These are phyloP conservation scores for Archivesica marissinica DNA, from an alignment of 1,140 invertebrate genomes.

Conservation along the genomic window DNA sequence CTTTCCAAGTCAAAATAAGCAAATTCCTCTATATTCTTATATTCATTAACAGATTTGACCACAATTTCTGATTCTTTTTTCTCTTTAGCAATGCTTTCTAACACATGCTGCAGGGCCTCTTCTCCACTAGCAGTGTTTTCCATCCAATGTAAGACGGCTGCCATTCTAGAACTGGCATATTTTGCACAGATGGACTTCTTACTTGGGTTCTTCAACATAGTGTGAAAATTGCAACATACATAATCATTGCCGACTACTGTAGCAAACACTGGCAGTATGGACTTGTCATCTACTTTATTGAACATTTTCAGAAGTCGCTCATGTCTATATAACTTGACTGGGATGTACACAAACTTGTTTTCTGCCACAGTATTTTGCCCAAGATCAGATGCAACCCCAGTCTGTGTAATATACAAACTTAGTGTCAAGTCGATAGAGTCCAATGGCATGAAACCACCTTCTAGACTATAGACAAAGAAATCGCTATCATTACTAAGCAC, in stretches of 20 bases:
- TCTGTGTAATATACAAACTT: conserved; percentile 23
- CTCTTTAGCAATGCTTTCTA: conserved; percentile 71
- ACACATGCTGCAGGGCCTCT: conserved; percentile 87
- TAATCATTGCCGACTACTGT: conserved; percentile 95
- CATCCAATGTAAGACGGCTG: conserved; percentile 90
- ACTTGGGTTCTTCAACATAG: conserved; percentile 87
- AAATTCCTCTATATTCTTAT: conserved; percentile 60
- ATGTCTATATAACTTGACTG: conserved; percentile 90
- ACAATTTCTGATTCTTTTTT: conserved; percentile 71
- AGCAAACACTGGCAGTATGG: conserved; percentile 90
- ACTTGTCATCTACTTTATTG: conserved; percentile 43
- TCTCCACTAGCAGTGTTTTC: conserved; percentile 87
- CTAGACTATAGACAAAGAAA: conserved; percentile 93
- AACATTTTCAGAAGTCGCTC: conserved; percentile 89
- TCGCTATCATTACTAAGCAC: conserved; percentile 95
- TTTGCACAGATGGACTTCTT: conserved; percentile 79
- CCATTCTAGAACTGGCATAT: conserved; percentile 87
- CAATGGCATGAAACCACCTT: conserved; percentile 90
- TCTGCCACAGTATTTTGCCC: conserved; percentile 14
- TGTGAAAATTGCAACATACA: conserved; percentile 87
- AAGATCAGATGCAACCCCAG: conserved; percentile 28
- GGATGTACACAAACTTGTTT: conserved; percentile 81
- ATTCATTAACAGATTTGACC: conserved; percentile 70
- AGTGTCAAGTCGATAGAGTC: conserved; percentile 86
- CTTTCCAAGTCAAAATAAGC: conserved; percentile 35